phyloP scores from a whole-genome alignment of 2,888 invertebrate species.

The Sphaerophoria rueppellii region DNA sequence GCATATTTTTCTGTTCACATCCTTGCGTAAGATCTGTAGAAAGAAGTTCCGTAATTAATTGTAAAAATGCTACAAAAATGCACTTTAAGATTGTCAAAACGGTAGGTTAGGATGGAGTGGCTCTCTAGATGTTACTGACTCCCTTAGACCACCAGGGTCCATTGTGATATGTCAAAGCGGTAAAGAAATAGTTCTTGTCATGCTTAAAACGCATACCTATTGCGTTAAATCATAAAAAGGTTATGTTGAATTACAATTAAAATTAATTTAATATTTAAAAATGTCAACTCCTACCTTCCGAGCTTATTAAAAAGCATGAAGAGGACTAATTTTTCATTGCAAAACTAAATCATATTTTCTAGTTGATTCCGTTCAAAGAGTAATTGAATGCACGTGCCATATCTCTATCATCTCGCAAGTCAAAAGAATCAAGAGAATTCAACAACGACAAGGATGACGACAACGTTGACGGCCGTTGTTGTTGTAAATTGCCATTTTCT shows the following conservation, averaged over 20 bases:
- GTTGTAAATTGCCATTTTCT: slow-evolving; percentile 50
- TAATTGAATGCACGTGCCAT: slow-evolving; percentile 73
- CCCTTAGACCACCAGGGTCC: too few relatives aligned
- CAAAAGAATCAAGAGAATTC: neutral
- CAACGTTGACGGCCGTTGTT: neutral
- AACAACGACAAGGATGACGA: slow-evolving; percentile 1
- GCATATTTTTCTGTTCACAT: too few relatives aligned
- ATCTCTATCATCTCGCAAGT: slow-evolving; percentile 61
- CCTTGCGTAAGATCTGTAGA: too few relatives aligned
- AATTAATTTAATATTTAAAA: slow-evolving; percentile 16
- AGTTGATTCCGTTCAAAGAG: slow-evolving; percentile 58
- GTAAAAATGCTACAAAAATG: too few relatives aligned
- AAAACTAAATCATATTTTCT: slow-evolving; percentile 26
- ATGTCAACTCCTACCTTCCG: neutral
- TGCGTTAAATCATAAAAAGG: slow-evolving; percentile 7
- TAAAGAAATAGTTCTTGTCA: too few relatives aligned
- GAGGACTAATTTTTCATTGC: slow-evolving; percentile 14
- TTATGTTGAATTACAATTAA: slow-evolving; percentile 33
- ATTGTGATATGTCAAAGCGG: too few relatives aligned
- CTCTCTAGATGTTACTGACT: too few relatives aligned
- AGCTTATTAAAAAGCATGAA: slow-evolving; percentile 41
- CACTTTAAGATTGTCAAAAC: too few relatives aligned
- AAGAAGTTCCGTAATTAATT: too few relatives aligned
- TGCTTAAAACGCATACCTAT: too few relatives aligned
- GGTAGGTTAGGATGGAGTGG: too few relatives aligned